These are phyloP conservation scores for Morelia viridis DNA, from an alignment of 2,797 vertebrate species.

Conservation along the genomic window DNA sequence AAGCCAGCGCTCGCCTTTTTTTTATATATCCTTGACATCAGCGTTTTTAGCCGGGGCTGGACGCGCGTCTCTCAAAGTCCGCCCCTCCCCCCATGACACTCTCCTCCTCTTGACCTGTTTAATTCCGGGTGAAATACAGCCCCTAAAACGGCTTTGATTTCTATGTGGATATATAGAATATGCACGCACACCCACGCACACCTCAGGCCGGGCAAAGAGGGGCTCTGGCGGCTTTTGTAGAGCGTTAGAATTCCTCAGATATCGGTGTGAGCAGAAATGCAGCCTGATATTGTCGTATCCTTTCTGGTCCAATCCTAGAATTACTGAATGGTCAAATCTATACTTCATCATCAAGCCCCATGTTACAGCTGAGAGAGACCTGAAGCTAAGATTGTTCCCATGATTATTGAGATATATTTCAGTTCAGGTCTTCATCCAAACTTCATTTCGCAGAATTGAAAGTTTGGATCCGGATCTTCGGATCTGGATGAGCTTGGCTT, in stretches of 20 bases:
- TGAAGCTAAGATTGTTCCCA: not conserved
- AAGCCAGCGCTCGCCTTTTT: not conserved
- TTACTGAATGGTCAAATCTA: not conserved
- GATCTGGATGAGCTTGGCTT: not conserved
- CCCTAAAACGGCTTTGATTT: conserved; percentile 30
- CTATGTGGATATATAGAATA: not conserved
- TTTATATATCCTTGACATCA: conserved; percentile 23
- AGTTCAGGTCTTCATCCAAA: not conserved
- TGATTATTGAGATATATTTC: not conserved
- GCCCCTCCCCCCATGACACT: not conserved
- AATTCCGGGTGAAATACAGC: conserved; percentile 20
- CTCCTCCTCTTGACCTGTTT: conserved; percentile 23
- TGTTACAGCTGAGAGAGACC: not conserved
- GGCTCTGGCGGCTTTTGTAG: not conserved
- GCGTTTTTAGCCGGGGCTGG: not conserved
- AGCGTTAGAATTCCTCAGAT: not conserved
- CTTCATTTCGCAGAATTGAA: too few relatives aligned
- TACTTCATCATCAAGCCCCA: not conserved
- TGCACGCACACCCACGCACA: not conserved
- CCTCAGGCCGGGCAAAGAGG: not conserved
- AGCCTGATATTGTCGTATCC: not conserved
- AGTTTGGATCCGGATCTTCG: not conserved
- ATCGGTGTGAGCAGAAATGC: not conserved
- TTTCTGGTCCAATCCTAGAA: not conserved
- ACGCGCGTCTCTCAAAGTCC: not conserved